A percentile compares a stretch with the other conserved stretches of the same genome.
These are phyloP conservation scores for Microcebus jonahi DNA, from an alignment of 2,113 vertebrate genomes.

Conservation along the genomic window DNA sequence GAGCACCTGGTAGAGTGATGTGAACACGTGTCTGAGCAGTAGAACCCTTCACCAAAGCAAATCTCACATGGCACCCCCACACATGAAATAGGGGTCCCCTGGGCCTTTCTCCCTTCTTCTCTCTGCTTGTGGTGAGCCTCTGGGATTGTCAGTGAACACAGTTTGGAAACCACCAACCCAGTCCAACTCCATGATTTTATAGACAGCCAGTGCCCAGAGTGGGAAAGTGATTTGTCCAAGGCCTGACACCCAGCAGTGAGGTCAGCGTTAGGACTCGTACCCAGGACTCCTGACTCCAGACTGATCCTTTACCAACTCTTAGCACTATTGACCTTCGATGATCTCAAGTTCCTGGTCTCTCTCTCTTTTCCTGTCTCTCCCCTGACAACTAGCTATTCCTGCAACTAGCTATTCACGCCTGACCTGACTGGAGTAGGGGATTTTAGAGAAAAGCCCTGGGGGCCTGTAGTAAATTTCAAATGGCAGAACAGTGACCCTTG, in stretches of 20 bases:
- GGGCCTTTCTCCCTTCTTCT: background rate
- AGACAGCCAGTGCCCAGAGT: background rate
- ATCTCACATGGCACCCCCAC: accelerated
- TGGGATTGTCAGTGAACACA: background rate
- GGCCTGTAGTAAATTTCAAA: background rate
- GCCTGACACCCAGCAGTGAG: background rate
- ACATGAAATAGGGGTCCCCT: background rate
- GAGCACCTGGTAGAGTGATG: background rate
- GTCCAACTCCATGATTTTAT: background rate
- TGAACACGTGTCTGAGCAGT: background rate
- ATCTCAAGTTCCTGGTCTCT: background rate
- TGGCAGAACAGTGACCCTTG: background rate
- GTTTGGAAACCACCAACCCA: background rate
- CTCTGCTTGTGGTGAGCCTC: accelerated
- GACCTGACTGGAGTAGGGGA: background rate
- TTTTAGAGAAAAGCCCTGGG: background rate
- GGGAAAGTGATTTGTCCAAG: background rate
- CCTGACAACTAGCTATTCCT: background rate
- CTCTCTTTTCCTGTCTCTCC: no score
- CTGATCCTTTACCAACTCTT: background rate
- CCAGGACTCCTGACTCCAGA: background rate
- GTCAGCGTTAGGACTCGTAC: background rate
- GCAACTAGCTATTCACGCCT: background rate
- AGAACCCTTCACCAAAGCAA: background rate
- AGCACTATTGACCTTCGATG: background rate